Evolutionary conservation across 2,113 vertebrate genomes (phyloP).

Genomic region (Urocitellus parryii): DNA sequence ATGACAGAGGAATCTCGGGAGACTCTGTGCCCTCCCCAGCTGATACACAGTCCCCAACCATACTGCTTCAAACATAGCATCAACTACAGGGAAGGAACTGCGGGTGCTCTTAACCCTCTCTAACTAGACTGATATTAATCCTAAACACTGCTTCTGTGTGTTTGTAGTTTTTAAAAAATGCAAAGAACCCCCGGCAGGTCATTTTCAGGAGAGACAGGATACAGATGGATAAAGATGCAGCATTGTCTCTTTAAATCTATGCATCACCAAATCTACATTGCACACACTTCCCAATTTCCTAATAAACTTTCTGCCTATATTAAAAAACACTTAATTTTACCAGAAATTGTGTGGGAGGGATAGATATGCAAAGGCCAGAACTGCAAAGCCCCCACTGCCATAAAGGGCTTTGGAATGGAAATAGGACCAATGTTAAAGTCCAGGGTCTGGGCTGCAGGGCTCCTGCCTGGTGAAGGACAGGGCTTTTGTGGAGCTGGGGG

Average conservation of each 20-base stretch:
- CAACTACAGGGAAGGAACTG: not conserved
- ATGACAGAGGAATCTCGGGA: not conserved
- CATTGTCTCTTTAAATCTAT: not conserved
- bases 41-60: accelerated
- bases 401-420: not conserved
- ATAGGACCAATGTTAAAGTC: not conserved
- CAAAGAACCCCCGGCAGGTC: not conserved
- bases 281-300: constrained; percentile 2
- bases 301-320: not conserved
- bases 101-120: constrained; percentile 59
- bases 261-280: not conserved
- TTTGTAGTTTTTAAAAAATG: constrained; percentile 55
- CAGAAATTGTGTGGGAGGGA: not conserved
- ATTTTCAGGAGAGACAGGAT: constrained; percentile 35
- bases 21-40: not conserved
- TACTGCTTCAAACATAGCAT: constrained; percentile 4
- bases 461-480: accelerated
- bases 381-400: not conserved
- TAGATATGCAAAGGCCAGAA: not conserved
- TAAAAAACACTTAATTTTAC: not conserved
- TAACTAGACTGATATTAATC: not conserved
- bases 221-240: constrained; percentile 38
- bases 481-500: not conserved
- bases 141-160: not conserved
- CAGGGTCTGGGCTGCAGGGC: not conserved